phyloP scores from a whole-genome alignment of 2,113 vertebrate genomes.

The Peromyscus leucopus region DNA sequence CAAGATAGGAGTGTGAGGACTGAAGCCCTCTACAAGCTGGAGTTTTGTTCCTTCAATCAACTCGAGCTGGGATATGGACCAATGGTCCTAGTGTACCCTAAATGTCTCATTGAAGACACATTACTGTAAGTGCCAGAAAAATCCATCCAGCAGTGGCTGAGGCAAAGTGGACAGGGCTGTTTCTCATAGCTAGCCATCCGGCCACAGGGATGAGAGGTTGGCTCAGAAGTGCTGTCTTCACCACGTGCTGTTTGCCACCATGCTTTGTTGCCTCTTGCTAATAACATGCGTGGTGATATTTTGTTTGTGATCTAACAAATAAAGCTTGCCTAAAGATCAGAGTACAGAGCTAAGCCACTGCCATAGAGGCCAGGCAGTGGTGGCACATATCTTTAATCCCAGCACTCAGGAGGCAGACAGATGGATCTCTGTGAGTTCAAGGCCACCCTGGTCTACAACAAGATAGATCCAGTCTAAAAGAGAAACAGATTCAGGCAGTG shows the following conservation, averaged over 20 bases:
- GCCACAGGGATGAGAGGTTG: neutral
- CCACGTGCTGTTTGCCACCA: neutral
- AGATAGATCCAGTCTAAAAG: too few species aligned
- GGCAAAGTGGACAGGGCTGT: neutral
- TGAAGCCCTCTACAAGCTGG: neutral
- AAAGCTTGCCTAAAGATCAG: too few species aligned
- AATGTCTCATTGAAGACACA: conserved; percentile 14
- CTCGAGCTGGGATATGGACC: neutral
- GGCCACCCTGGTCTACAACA: too few species aligned
- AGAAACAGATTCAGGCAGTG: too few species aligned
- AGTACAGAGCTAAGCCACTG: too few species aligned
- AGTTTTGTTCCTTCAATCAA: conserved; percentile 24
- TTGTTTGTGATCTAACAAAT: too few species aligned
- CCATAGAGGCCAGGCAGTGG: too few species aligned
- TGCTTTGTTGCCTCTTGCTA: neutral
- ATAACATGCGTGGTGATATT: neutral
- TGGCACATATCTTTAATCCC: too few species aligned
- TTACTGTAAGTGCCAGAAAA: neutral
- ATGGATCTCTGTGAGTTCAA: too few species aligned
- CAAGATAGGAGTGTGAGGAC: neutral
- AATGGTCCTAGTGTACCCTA: neutral
- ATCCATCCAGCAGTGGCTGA: neutral
- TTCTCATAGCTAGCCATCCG: neutral
- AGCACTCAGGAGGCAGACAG: too few species aligned
- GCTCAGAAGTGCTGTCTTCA: neutral